Evolutionary conservation across 1,140 invertebrate species (phyloP), one percentile per base, ranked within the genome.

Genomic region (Anoplophora glabripennis): DNA sequence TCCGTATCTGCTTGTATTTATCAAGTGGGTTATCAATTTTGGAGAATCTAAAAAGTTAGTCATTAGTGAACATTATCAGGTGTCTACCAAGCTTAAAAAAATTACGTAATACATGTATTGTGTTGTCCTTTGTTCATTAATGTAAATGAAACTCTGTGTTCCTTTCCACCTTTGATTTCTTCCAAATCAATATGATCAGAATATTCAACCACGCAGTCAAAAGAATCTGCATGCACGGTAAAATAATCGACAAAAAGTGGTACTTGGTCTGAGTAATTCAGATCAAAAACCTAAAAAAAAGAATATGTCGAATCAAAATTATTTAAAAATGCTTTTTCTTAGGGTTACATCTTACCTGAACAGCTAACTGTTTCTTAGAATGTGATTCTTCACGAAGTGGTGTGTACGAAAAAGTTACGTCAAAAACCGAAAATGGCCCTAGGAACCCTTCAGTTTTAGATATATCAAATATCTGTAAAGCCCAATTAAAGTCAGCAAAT

Each of bases 231-330:
- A 12, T 56, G 47, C 10, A 64, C 14, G 7, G 41, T 10, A 36
- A 64, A 44, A 9, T 10, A 49, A 33, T 68, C 66, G 3, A 42
- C 33, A 17, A 46, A 54, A 44, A 65, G 56, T 33, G 66, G 66
- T 41, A 61, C 54, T 9, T 5, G 34, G 17, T 46, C 57, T 9
- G 52, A 45, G 38, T 33, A 41, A 42, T 60, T 48, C 28, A 61
- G 52, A 48, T 72, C 68, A 36, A 53, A 68, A 35, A 72, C 55
- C 70, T 70, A 40, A 51, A 63, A 63, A 4, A 54, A 41, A 53
- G n/a, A n/a, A n/a, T n/a, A n/a, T n/a, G n/a, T 28, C 10, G 4
- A 37, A 18, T 37, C 14, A 44, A 44, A 17, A 18, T 49, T 33
- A 37, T 46, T 37, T 9, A 44, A 44, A 7, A 18, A 33, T 48